Evolutionary conservation across 2,888 invertebrate genomes (phyloP), one percentile per base, ranked within the genome.

Genomic region (Epistrophe eligans): DNA sequence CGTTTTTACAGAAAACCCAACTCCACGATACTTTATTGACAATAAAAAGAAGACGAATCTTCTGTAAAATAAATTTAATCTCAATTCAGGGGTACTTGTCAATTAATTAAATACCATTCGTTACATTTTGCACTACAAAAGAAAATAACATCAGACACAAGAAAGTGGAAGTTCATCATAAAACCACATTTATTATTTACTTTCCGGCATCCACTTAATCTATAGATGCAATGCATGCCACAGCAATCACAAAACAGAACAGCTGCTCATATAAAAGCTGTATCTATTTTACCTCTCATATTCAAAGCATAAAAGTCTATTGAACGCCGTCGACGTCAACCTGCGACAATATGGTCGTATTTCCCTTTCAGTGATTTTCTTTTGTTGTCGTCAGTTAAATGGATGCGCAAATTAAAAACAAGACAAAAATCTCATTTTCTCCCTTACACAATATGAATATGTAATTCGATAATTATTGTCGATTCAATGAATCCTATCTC

Each of bases 331-430:
- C 48, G 50, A 38, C 64, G 52, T 74, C 32, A 64, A 60, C 58
- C 50, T 40, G 28, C 64, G n/a, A 64, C 40, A 66, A 66, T 32
- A 58, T 55, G 50, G 13, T 50, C 28, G 48, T 35, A 67, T 80
- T 84, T 77, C 45, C 57, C 58, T 76, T 84, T 80, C 64, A 72
- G 43, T 77, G 64, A 77, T 77, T 76, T 76, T 72, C 60, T 66
- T 84, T 81, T 67, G 19, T 81, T 84, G 64, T 77, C 52, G 52
- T 57, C 57, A 60, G 67, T 77, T 66, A 40, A 84, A 81, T 84
- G 71, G 72, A 77, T 81, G 80, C 60, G 72, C 58, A 76, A 70
- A 74, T 74, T 79, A 55, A 55, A 70, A 67, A 57, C 35, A 40
- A 19, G 19, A 74, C 28, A 67, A 15, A 38, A 50, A 40, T 50